Evolutionary conservation across 2,888 invertebrate genomes (phyloP), one percentile per base, ranked within the genome.

Genomic region (Heteromyza rotundicornis): DNA sequence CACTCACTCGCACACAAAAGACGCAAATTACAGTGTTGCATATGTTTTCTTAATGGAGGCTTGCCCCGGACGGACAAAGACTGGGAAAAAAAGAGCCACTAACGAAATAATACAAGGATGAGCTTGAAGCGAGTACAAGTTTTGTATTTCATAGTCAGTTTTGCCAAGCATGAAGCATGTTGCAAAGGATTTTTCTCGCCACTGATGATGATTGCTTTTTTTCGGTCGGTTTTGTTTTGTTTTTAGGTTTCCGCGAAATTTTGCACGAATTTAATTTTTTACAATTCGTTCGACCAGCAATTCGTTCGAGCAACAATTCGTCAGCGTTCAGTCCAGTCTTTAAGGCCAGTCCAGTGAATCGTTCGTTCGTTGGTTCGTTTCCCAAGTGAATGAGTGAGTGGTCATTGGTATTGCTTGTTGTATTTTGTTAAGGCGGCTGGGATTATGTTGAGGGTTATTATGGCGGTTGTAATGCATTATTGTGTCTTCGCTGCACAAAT

Each of bases 281-380:
- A n/a, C 40, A 40, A 40, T 40, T 40, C 40, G 40, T 40, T 40
- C 40, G n/a, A 40, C n/a, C 40, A n/a, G 40, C 16, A 40, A 40
- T 40, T 40, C 40, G 40, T 40, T 40, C 40, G n/a, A 40, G n/a
- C 40, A n/a, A n/a, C 16, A 40, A n/a, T 40, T 40, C 40, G 40
- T 40, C 40, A 40, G 40, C 40, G 40, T 40, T n/a, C 40, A 40
- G 40, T 40, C n/a, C n/a, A n/a, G n/a, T n/a, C n/a, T n/a, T n/a
- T n/a, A n/a, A n/a, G n/a, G n/a, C n/a, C n/a, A n/a, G n/a, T n/a
- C n/a, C n/a, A n/a, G n/a, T n/a, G n/a, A n/a, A n/a, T n/a, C n/a
- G n/a, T n/a, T n/a, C n/a, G n/a, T n/a, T n/a, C n/a, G n/a, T n/a
- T n/a, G n/a, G n/a, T n/a, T n/a, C 27, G 27, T 27, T 27, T 5